Evolutionary conservation across 1,140 invertebrate genomes (phyloP).

Genomic region (Cydia strobilella): DNA sequence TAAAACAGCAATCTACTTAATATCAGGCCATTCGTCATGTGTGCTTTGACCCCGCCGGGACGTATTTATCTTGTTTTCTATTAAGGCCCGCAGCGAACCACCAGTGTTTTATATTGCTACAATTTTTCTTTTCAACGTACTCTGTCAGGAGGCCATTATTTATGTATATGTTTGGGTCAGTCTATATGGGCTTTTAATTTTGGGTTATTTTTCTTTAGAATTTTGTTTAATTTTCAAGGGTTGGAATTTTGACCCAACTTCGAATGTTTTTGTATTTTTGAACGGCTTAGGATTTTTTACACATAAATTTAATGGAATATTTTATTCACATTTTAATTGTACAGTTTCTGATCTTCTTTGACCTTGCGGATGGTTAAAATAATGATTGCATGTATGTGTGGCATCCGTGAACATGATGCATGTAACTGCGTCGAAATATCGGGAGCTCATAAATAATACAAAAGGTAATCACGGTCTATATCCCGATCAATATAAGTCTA

Average conservation of each 20-base stretch:
- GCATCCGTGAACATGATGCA: too few species aligned
- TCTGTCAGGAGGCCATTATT: constrained; percentile 18
- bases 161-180: constrained; percentile 4
- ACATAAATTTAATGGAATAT: too few species aligned
- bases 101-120: constrained; percentile 31
- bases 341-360: too few species aligned
- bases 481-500: too few species aligned
- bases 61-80: constrained; percentile 34
- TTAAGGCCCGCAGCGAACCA: constrained; percentile 33
- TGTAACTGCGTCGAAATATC: too few species aligned
- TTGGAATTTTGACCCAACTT: background rate
- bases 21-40: constrained; percentile 32
- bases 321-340: too few species aligned
- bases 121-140: constrained; percentile 34
- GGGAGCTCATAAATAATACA: too few species aligned
- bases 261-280: too few species aligned
- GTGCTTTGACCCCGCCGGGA: constrained; percentile 24
- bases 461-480: too few species aligned
- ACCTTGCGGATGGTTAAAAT: too few species aligned
- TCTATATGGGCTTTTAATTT: constrained; percentile 10
- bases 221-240: background rate
- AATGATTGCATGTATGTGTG: too few species aligned
- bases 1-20: constrained; percentile 29
- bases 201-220: background rate
- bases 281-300: too few species aligned